Conservation (phyloP, 2,888 invertebrate species). For the Monopis laevigella region DNA sequence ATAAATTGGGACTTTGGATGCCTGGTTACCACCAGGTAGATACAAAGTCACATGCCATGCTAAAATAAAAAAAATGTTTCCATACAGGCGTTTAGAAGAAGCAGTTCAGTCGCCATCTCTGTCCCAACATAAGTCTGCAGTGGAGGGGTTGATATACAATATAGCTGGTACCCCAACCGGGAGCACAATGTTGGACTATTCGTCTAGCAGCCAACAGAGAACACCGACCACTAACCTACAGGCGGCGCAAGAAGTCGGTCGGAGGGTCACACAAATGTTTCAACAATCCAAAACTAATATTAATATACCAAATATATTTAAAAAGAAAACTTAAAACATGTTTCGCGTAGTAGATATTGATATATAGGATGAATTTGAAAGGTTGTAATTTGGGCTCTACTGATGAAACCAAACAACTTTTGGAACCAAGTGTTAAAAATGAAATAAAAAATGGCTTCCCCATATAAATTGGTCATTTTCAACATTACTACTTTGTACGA, state of each 20-base stretch:
- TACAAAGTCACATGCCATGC: no score
- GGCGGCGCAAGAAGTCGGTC: conserved; percentile 49
- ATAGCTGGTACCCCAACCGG: conserved; percentile 24
- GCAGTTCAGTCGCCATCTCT: conserved; percentile 38
- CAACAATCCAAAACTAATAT: conserved; percentile 56
- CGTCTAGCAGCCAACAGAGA: background rate
- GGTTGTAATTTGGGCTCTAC: no score
- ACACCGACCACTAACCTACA: conserved; percentile 37
- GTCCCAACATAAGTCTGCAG: conserved; percentile 43
- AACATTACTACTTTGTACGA: no score
- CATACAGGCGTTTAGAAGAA: conserved; percentile 50
- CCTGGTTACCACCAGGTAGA: no score
- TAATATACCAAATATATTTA: conserved; percentile 57
- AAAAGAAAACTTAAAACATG: conserved; percentile 48
- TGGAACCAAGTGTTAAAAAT: no score
- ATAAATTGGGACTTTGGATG: no score
- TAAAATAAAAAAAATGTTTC: background rate
- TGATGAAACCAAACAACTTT: no score
- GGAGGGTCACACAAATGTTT: conserved; percentile 57
- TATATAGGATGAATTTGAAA: background rate
- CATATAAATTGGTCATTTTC: no score
- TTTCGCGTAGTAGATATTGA: background rate
- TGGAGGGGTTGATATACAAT: conserved; percentile 49
- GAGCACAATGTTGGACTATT: background rate
- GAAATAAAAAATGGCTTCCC: no score